A percentile compares a stretch with the other conserved stretches of the same genome.
These are phyloP conservation scores for Mastomys natalensis DNA, from an alignment of 2,113 vertebrate genomes.

Conservation along the genomic window DNA sequence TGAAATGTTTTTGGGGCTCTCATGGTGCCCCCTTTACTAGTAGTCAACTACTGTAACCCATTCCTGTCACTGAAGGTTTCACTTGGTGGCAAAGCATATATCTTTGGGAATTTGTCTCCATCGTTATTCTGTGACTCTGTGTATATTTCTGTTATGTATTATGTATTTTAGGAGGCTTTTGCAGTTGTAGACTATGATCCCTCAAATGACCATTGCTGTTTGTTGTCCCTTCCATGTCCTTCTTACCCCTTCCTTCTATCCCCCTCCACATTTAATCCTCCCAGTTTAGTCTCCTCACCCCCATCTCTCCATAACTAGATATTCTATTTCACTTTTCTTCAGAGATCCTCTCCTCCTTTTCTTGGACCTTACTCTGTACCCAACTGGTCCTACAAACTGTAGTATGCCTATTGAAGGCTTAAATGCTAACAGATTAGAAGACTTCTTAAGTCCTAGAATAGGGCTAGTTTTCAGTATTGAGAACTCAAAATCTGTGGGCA, in stretches of 20 bases:
- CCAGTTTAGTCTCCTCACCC: background rate
- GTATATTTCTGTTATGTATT: background rate
- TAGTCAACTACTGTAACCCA: background rate
- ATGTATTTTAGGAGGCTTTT: background rate
- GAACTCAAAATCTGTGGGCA: background rate
- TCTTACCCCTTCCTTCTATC: background rate
- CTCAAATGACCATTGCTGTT: background rate
- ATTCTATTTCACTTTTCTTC: background rate
- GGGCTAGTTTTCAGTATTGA: background rate
- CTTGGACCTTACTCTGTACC: background rate
- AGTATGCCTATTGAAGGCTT: too few relatives aligned
- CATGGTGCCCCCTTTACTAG: background rate
- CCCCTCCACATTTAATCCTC: background rate
- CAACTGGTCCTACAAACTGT: background rate
- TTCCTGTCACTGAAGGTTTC: background rate
- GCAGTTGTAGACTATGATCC: background rate
- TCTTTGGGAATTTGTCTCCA: background rate
- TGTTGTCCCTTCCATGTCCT: background rate
- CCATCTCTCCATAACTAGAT: background rate
- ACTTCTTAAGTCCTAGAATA: background rate
- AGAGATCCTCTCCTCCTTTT: background rate
- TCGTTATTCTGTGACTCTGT: background rate
- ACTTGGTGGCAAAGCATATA: background rate
- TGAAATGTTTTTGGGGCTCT: background rate
- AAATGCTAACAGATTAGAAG: background rate